These are phyloP conservation scores for Tribolium castaneum DNA, from an alignment of 1,140 invertebrate genomes.

Conservation along the genomic window DNA sequence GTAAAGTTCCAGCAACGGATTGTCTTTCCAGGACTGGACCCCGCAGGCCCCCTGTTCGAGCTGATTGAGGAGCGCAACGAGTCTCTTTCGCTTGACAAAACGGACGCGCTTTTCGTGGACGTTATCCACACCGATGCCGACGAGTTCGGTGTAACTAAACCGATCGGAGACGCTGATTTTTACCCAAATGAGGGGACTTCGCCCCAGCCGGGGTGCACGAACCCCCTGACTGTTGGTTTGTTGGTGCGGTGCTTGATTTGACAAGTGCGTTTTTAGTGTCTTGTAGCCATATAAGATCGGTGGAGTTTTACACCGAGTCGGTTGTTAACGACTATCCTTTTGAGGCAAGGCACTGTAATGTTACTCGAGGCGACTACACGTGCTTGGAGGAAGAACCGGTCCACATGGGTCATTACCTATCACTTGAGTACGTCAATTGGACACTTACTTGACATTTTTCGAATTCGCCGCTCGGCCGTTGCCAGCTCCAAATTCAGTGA, in stretches of 20 bases:
- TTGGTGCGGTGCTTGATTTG: not conserved
- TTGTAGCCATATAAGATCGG: constrained; percentile 44
- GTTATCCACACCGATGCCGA: constrained; percentile 76
- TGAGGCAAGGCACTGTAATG: constrained; percentile 14
- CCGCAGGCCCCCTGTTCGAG: constrained; percentile 68
- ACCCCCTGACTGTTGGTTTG: not conserved
- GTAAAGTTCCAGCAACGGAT: not conserved
- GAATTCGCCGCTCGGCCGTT: too few relatives aligned
- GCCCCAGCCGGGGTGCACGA: constrained; percentile 50
- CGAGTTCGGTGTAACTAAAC: constrained; percentile 64
- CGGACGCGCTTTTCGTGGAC: constrained; percentile 73
- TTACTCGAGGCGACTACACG: constrained; percentile 1
- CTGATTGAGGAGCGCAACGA: constrained; percentile 62
- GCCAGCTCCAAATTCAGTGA: too few relatives aligned
- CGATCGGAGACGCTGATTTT: constrained; percentile 68
- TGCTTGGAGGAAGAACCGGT: constrained; percentile 32
- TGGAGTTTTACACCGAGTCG: constrained; percentile 43
- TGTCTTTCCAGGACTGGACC: constrained; percentile 66
- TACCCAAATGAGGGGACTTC: constrained; percentile 64
- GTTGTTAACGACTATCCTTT: constrained; percentile 18
- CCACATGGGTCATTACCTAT: constrained; percentile 44
- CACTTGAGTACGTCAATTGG: constrained; percentile 32
- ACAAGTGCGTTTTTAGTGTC: constrained; percentile 35
- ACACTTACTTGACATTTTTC: not conserved
- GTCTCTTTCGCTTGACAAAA: constrained; percentile 57